A percentile compares a stretch with the other conserved stretches of the same genome.
phyloP scores from a whole-genome alignment of 2,797 vertebrate species.

The Sebastolobus alascanus region DNA sequence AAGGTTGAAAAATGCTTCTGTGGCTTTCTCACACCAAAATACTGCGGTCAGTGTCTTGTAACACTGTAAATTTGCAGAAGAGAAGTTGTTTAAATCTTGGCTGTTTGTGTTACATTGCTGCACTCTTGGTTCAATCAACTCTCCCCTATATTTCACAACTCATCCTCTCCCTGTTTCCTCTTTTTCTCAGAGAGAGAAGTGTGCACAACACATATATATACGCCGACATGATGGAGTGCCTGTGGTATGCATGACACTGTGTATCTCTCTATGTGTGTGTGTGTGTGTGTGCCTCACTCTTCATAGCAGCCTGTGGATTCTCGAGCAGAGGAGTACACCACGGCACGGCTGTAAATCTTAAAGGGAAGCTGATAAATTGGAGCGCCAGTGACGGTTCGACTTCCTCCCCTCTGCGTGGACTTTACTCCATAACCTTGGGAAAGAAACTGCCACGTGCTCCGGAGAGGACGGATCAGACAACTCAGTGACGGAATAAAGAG shows the following conservation, averaged over 20 bases:
- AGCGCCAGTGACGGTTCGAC: constrained; percentile 67
- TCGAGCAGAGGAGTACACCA: constrained; percentile 44
- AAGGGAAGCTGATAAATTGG: constrained; percentile 68
- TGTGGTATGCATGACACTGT: constrained; percentile 31
- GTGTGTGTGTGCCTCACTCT: constrained; percentile 10
- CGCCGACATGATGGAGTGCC: constrained; percentile 25
- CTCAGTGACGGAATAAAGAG: constrained; percentile 39
- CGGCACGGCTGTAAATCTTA: constrained; percentile 58
- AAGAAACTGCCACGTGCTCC: constrained; percentile 57
- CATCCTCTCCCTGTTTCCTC: constrained; percentile 48
- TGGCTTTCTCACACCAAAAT: constrained; percentile 59
- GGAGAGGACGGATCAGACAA: constrained; percentile 20
- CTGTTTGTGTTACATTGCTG: constrained; percentile 43
- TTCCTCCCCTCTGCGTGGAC: constrained; percentile 66
- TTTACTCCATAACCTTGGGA: constrained; percentile 67
- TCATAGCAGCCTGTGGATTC: constrained; percentile 49
- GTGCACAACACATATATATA: constrained; percentile 5
- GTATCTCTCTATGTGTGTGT: background rate
- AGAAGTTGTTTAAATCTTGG: constrained; percentile 39
- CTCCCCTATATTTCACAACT: constrained; percentile 65
- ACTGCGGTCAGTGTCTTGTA: constrained; percentile 15
- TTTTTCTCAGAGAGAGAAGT: constrained; percentile 48
- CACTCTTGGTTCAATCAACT: constrained; percentile 44
- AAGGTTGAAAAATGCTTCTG: constrained; percentile 59
- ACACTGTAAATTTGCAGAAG: constrained; percentile 36